Conservation (phyloP, 2,797 vertebrate genomes). For the Myotis planiceps region DNA sequence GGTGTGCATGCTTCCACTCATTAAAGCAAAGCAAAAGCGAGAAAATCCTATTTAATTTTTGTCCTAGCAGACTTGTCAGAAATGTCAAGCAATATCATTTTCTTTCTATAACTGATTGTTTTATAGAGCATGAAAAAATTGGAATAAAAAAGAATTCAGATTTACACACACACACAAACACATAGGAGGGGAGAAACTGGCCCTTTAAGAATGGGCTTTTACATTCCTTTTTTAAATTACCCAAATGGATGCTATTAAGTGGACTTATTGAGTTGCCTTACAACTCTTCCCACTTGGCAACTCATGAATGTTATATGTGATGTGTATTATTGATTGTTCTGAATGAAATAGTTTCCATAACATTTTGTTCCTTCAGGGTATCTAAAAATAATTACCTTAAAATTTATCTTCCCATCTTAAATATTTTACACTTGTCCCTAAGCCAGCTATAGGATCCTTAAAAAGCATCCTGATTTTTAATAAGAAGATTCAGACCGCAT, state of each 20-base stretch:
- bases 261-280: not conserved
- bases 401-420: conserved; percentile 17
- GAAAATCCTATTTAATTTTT: not conserved
- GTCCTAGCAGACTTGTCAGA: not conserved
- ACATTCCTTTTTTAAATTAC: not conserved
- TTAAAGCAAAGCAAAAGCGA: not conserved
- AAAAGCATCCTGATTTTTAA: not conserved
- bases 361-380: conserved; percentile 10
- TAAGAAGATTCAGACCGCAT: not conserved
- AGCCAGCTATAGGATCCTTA: not conserved
- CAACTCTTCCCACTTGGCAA: not conserved
- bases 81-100: not conserved
- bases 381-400: conserved; percentile 44
- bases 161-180: not conserved
- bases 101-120: not conserved
- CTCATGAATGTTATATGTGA: conserved; percentile 38
- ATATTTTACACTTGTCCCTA: not conserved
- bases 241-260: not conserved
- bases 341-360: conserved; percentile 52
- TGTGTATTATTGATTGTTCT: conserved; percentile 22
- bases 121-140: not conserved
- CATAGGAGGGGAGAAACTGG: not conserved
- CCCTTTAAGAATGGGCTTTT: conserved; percentile 7
- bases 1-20: not conserved
- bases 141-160: not conserved